phyloP scores from a whole-genome alignment of 2,888 invertebrate genomes.

The Nephrotoma guestfalica region DNA sequence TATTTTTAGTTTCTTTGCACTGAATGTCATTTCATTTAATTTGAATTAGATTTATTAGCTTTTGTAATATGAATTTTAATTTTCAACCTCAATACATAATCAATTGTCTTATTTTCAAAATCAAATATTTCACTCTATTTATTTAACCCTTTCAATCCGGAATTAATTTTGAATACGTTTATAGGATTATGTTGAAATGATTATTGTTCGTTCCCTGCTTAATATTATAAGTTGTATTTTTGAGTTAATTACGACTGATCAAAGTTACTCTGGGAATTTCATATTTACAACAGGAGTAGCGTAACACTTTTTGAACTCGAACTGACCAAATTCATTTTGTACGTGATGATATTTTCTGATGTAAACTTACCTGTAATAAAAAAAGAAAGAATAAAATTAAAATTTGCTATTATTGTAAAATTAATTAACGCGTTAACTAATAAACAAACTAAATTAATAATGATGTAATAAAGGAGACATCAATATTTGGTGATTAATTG shows the following conservation, averaged over 20 bases:
- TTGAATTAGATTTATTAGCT: background rate
- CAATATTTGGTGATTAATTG: too few relatives aligned
- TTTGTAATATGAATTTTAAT: background rate
- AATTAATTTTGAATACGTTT: background rate
- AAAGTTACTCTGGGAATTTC: too few relatives aligned
- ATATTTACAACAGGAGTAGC: too few relatives aligned
- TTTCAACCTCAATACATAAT: background rate
- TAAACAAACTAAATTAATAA: background rate
- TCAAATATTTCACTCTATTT: background rate
- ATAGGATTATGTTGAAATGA: background rate
- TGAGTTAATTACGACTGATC: too few relatives aligned
- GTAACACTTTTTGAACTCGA: background rate
- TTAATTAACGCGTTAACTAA: background rate
- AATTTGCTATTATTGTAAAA: too few relatives aligned
- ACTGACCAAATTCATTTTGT: background rate
- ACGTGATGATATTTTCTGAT: background rate
- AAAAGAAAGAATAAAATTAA: background rate
- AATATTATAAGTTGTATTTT: too few relatives aligned
- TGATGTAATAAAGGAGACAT: too few relatives aligned
- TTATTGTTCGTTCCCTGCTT: background rate
- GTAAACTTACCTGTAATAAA: background rate
- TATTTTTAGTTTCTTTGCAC: background rate
- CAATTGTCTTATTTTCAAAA: background rate
- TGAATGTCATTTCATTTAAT: background rate
- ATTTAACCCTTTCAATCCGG: background rate